Conservation (phyloP, 2,888 invertebrate genomes). For the Cephus sareptanus region DNA sequence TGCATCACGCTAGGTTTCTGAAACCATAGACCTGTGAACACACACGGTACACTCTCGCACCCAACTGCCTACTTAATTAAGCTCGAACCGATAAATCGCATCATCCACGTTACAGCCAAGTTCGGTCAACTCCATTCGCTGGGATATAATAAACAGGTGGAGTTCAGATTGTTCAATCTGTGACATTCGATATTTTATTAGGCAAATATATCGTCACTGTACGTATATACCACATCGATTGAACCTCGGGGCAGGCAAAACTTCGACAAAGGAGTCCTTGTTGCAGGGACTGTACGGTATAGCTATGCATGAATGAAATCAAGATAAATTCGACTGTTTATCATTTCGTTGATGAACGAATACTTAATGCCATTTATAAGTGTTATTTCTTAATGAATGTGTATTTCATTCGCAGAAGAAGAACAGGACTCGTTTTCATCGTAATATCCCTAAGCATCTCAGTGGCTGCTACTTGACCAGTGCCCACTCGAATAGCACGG, state of each 20-base stretch:
- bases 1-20: slow-evolving; percentile 12
- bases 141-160: neutral
- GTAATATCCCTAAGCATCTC: neutral
- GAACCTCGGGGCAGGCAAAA: neutral
- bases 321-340: neutral
- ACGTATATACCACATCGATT: neutral
- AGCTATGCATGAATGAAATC: neutral
- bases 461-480: neutral
- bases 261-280: neutral
- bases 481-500: neutral
- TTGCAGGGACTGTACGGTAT: neutral
- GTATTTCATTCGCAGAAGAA: neutral
- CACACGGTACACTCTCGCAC: neutral
- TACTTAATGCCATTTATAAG: neutral
- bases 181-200: neutral
- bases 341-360: neutral
- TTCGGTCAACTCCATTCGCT: neutral
- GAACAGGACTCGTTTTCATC: neutral
- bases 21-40: slow-evolving; percentile 22
- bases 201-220: neutral
- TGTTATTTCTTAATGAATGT: neutral
- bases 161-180: neutral
- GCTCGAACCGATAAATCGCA: neutral
- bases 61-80: slow-evolving; percentile 2
- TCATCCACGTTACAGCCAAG: neutral